Base-by-base conservation (phyloP, 2,797 vertebrate genomes). In the Gymnodraco acuticeps region DNA sequence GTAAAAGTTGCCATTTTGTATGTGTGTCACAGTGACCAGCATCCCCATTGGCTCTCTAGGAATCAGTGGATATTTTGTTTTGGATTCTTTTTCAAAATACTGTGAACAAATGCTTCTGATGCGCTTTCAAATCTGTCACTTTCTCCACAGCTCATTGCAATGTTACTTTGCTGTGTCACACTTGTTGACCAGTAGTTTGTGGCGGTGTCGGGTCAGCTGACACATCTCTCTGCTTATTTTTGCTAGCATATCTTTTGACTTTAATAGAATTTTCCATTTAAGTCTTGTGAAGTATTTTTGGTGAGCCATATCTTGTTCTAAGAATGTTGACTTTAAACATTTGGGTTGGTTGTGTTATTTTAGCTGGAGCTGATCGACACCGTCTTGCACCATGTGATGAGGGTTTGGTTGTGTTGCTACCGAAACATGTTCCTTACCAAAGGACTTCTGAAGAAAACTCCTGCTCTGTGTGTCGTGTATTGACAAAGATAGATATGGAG, bases 401-500 rank as follows among this genome's bases (percentile, higher is more conserved):
- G 13, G n/a, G 31, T 55, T 42, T 8, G 23, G 58, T 47, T 38
- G 45, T 60, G 45, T 70, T 59, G n/a, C 38, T 42, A n/a, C 4
- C 59, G 45, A 70, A 64, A 60, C 67, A 8, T 3, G 0, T 13
- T 51, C 48, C 19, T 16, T 60, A 42, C 43, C 51, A 64, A 46
- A 48, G 48, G 65, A 17, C 19, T 16, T 72, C 19, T 66, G 11
- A 64, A 61, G 46, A 71, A 31, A 75, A 62, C 48, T 47, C 17
- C 47, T 64, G 52, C 50, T 60, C 11, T 51, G 15, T 77, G 42
- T 73, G 67, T 46, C 1, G 2, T 15, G 11, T 70, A 51, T 17
- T 62, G 72, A 80, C 66, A 50, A n/a, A 53, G 23, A 50, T 19
- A 16, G 88, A 85, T 85, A 60, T 53, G 62, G 58, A 45, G 55